These are phyloP conservation scores for Ochotona princeps DNA, from an alignment of 2,113 vertebrate genomes.

Conservation along the genomic window DNA sequence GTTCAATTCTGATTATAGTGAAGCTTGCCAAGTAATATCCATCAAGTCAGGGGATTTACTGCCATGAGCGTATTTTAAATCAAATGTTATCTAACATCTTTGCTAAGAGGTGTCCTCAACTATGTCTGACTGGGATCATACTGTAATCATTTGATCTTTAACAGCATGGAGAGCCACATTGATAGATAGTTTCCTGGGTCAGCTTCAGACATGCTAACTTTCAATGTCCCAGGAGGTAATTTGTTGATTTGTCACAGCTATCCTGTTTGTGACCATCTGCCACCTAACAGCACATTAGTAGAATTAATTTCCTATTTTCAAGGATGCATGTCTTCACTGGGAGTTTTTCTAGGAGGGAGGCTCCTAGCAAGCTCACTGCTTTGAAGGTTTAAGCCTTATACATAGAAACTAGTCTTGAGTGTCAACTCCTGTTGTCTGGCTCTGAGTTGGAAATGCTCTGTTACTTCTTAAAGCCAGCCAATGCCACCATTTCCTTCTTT, in stretches of 20 bases:
- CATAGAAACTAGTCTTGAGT: constrained; percentile 48
- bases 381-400: constrained; percentile 24
- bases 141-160: not conserved
- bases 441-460: not conserved
- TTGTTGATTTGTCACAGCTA: constrained; percentile 66
- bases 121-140: not conserved
- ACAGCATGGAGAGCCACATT: not conserved
- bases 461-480: not conserved
- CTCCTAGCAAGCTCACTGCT: not conserved
- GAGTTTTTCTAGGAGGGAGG: not conserved
- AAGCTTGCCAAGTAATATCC: not conserved
- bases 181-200: constrained; percentile 18
- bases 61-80: not conserved
- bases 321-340: constrained; percentile 23
- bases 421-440: not conserved
- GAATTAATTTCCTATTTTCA: constrained; percentile 65
- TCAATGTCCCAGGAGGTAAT: constrained; percentile 18
- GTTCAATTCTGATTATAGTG: not conserved
- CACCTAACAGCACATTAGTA: constrained; percentile 54
- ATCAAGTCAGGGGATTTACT: not conserved
- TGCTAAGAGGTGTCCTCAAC: not conserved
- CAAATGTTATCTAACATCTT: not conserved
- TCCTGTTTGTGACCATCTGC: constrained; percentile 65
- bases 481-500: not conserved
- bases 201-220: constrained; percentile 37